Percentiles rank a stretch among this genome's conserved stretches.
Evolutionary conservation across 92 coral and sea anemone genomes (phyloP).

Genomic region (Phymanthus crucifer): DNA sequence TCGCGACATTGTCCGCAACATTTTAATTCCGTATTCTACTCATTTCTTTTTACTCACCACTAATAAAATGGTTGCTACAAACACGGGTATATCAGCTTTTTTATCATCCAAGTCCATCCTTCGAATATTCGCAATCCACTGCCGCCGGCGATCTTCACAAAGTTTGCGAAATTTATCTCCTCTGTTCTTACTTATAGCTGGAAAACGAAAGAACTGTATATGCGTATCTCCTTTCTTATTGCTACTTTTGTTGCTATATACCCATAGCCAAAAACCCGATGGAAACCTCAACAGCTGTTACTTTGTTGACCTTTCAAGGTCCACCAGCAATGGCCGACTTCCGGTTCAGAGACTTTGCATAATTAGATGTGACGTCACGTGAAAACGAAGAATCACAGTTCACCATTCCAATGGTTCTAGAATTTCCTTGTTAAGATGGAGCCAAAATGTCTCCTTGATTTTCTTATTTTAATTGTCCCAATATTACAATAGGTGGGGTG

Average conservation of each 20-base stretch:
- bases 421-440: too few species aligned
- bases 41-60: conserved; percentile 22
- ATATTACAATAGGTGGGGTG: too few species aligned
- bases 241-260: not conserved
- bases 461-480: too few species aligned
- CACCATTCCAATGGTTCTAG: too few species aligned
- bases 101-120: conserved; percentile 50
- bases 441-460: too few species aligned
- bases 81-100: conserved; percentile 46
- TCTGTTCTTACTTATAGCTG: conserved; percentile 37
- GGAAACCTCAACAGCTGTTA: not conserved
- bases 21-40: conserved; percentile 12
- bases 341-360: not conserved
- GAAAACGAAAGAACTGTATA: conserved; percentile 32
- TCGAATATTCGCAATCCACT: conserved; percentile 48
- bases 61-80: conserved; percentile 51
- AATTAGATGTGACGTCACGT: not conserved
- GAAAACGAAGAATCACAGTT: not conserved
- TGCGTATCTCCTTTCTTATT: not conserved
- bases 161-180: conserved; percentile 29
- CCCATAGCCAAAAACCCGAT: not conserved
- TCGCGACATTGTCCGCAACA: conserved; percentile 19
- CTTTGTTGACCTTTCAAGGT: not conserved
- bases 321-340: not conserved
- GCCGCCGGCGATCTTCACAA: conserved; percentile 43